phyloP scores from a whole-genome alignment of 2,888 invertebrate genomes.

The Lamellibrachia columna region DNA sequence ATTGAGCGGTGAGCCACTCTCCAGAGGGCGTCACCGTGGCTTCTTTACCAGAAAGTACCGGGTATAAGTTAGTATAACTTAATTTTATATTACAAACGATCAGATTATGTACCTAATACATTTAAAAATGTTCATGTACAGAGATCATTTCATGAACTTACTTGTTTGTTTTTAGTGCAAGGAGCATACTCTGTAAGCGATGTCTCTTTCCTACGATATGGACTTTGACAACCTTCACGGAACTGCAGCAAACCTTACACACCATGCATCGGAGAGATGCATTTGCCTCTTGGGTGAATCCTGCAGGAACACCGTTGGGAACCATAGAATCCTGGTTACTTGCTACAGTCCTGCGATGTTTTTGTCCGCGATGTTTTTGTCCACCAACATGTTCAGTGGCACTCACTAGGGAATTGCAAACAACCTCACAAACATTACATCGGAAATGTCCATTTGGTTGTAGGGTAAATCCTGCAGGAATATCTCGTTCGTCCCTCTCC shows the following conservation, averaged over 20 bases:
- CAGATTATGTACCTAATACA: neutral
- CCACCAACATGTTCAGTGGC: neutral
- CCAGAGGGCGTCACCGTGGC: too few relatives aligned
- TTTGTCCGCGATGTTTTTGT: neutral
- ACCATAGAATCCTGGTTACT: neutral
- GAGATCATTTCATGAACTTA: slow-evolving; percentile 13
- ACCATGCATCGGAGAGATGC: neutral
- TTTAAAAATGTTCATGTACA: neutral
- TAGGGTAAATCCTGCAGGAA: neutral
- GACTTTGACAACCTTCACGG: neutral
- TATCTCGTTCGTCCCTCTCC: neutral
- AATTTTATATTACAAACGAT: too few relatives aligned
- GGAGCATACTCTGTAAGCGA: neutral
- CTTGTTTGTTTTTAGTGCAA: neutral
- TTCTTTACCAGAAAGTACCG: too few relatives aligned
- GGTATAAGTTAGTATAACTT: too few relatives aligned
- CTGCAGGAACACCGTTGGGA: neutral
- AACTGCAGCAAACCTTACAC: neutral
- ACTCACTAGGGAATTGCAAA: neutral
- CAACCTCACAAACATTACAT: neutral
- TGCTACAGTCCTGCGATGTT: neutral
- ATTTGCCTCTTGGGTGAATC: neutral
- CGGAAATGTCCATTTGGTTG: neutral
- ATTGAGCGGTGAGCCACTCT: too few relatives aligned
- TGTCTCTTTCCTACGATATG: neutral